Evolutionary conservation across 2,113 vertebrate genomes (phyloP), one percentile per base, ranked within the genome.

Genomic region (Argyrosomus japonicus): DNA sequence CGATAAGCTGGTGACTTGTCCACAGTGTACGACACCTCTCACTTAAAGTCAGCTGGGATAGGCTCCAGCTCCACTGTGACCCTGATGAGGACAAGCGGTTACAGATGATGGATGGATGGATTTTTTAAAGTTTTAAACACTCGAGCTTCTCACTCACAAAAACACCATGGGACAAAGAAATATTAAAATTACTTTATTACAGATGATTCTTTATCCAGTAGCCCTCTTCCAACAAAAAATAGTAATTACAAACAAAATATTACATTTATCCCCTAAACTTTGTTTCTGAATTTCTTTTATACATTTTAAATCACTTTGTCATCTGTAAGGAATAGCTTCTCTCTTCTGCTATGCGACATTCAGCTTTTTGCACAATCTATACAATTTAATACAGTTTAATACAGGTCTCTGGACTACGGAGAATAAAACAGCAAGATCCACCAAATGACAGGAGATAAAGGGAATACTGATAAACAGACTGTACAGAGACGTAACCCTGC

Each of bases 111-210:
- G 32, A 32, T 6, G 7, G 36, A 36, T 36, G 32, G 5, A 32
- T 32, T 36, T 36, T 9, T 0, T 32, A 36, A 36, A 36, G 6
- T 7, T 36, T 36, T 36, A 8, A 36, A 36, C 7, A 36, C 7
- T 36, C 7, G 27, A 43, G 47, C 4, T 54, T 15, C 43, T 61
- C 18, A 29, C 32, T 87, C 54, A 89, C 23, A 83, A 82, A 83
- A 78, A 62, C 61, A 82, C 32, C 4, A 53, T 15, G 5, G 12
- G 50, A 69, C 88, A 70, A 80, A 74, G 1, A 93, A 95, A 94
- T 99, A 99, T 97, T 99, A 99, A 99, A 99, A 98, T 98, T 98
- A 98, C 96, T 99, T 99, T 99, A 99, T 99, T 98, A 99, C 98
- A 99, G 97, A 96, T 98, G 96, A 98, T 97, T 97, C 96, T 97